Percentiles rank a stretch among this genome's conserved stretches.
Evolutionary conservation across 1,140 invertebrate species (phyloP).

Genomic region (Anoplolepis gracilipes): DNA sequence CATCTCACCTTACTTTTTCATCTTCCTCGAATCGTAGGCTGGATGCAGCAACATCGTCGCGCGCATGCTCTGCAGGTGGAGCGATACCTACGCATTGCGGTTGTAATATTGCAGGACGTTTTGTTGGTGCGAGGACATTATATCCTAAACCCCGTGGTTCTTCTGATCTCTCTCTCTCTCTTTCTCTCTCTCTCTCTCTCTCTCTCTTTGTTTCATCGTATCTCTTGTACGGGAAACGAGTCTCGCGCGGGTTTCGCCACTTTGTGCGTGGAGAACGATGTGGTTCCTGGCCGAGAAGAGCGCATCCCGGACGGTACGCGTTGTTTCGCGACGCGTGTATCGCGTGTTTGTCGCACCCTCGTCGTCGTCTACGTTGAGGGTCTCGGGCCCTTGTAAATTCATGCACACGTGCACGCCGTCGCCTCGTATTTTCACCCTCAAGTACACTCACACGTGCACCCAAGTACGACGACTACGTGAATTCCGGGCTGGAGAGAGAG

Average conservation of each 20-base stretch:
- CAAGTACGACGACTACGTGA: constrained; percentile 65
- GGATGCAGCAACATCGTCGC: constrained; percentile 69
- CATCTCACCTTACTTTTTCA: not conserved
- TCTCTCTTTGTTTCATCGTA: not conserved
- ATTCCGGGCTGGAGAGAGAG: constrained; percentile 31
- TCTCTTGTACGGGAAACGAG: not conserved
- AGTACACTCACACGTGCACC: constrained; percentile 68
- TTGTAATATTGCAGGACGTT: constrained; percentile 79
- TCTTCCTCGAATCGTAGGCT: constrained; percentile 56
- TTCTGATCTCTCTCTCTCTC: constrained; percentile 48
- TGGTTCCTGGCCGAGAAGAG: not conserved
- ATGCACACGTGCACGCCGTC: constrained; percentile 44
- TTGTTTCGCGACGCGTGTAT: constrained; percentile 47
- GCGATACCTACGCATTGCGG: constrained; percentile 75
- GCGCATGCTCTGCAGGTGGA: constrained; percentile 51
- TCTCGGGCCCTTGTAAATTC: constrained; percentile 60
- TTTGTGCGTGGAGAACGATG: not conserved
- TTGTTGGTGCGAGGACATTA: constrained; percentile 73
- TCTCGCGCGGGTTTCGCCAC: not conserved
- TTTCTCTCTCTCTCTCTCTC: constrained; percentile 32
- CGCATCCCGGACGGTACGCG: constrained; percentile 31
- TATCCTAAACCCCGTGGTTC: constrained; percentile 68
- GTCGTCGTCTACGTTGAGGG: not conserved
- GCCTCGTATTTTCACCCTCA: constrained; percentile 63
- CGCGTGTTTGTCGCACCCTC: constrained; percentile 2